Evolutionary conservation across 2,888 invertebrate species (phyloP), one percentile per base, ranked within the genome.

Genomic region (Ptychoptera albimana): DNA sequence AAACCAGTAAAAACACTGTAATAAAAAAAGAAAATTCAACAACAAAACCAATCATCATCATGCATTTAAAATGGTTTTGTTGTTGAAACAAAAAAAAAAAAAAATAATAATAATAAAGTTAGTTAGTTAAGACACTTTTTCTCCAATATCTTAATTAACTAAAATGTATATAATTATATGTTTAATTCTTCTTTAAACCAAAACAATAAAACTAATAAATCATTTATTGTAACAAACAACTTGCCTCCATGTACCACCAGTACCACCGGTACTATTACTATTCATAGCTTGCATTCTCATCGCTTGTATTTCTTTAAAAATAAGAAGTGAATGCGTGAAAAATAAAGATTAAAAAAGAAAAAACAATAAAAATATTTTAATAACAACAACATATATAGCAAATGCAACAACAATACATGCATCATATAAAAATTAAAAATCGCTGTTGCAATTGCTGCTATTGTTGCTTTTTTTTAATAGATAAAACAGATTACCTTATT

Each of bases 211-310:
- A 12, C 30, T 39, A 12, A 10, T 39, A 35, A 12, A 35, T 12
- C 23, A 23, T 7, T 23, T 23, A 23, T 5, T 23, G 23, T 23
- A 42, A 34, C 7, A 8, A 36, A 9, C 16, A 34, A 64, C 64
- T 64, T 64, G 64, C 64, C 64, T 64, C 61, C 59, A 61, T 49
- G 60, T 54, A 47, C 54, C 57, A 23, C 23, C 23, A 23, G 7
- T 23, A 23, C 3, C 23, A 23, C 23, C 23, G 23, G 40, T 14
- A 32, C 31, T 40, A 52, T 52, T 53, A 57, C 63, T 60, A 50
- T 49, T 56, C 45, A 56, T 49, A 50, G 58, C 54, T 51, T 60
- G 59, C 45, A 55, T 55, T 46, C 63, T 60, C 63, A 62, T 60
- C 52, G 63, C 63, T 54, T 63, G 60, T 50, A 64, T 64, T 57